Base-by-base conservation (phyloP, 2,797 vertebrate species). In the Macropus fuliginosus region DNA sequence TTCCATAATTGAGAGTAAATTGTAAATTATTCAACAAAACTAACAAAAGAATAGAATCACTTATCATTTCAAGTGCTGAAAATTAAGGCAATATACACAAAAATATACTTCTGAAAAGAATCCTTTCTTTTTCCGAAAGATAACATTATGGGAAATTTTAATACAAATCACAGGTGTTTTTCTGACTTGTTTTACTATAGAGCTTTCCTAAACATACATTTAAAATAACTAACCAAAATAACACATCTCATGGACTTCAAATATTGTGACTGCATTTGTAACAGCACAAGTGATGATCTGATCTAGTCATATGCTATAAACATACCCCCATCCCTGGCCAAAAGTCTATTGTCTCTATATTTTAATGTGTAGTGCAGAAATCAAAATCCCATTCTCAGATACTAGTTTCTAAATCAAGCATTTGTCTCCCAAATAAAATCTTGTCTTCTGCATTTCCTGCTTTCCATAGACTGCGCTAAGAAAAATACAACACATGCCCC, bases 1-100 rank as follows among this genome's bases (percentile, higher is more conserved):
- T 74, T 18, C 31, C 92, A 95, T 57, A 40, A 40, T 56, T 50
- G 52, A 96, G 94, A 94, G 95, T 92, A 91, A 93, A 93, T 27
- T 95, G 66, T 28, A 96, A 94, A 92, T 91, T 97, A 92, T 92
- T 91, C 96, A 96, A 56, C 87, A 93, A 93, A 91, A 91, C 89
- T 46, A 94, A 62, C 57, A 93, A 14, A 91, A 55, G 14, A 94
- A 27, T 16, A 92, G 12, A 94, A 93, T 93, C 27, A 81, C 18
- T 55, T 93, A 94, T 16, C 54, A 55, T 93, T 97, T 93, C 40
- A 59, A 59, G 81, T 92, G n/a, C 91, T 89, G 92, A 91, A 94
- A 91, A 55, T 92, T 10, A 94, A 18, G 29, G 14, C 28, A 50
- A 90, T 16, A 91, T 29, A 55, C 40, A 55, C 14, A 91, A 55